A percentile compares a stretch with the other conserved stretches of the same genome.
phyloP scores from a whole-genome alignment of 1,140 invertebrate species.

The Drosophila erecta region DNA sequence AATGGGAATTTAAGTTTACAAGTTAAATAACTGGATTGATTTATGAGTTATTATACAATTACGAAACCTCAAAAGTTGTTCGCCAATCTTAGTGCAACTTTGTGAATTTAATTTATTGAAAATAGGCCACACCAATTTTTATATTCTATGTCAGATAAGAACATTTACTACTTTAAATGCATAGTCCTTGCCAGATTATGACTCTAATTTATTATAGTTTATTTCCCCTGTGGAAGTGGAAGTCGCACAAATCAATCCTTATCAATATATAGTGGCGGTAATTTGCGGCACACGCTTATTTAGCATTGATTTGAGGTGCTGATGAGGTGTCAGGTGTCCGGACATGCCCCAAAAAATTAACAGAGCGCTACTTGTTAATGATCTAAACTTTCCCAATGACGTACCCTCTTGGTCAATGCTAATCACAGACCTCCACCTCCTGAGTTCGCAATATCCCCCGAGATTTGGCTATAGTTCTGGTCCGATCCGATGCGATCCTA shows the following conservation, averaged over 20 bases:
- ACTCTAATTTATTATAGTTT: not conserved
- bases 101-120: too few species aligned
- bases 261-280: conserved; percentile 18
- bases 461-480: not conserved
- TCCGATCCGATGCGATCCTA: not conserved
- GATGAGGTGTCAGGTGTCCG: conserved; percentile 26
- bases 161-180: not conserved
- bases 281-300: conserved; percentile 45
- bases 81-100: too few species aligned
- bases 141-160: not conserved
- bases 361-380: conserved; percentile 11
- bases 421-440: conserved; percentile 3
- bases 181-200: not conserved
- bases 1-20: not conserved
- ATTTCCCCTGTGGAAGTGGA: conserved; percentile 7
- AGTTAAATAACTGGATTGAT: not conserved
- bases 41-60: not conserved
- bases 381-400: conserved; percentile 63
- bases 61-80: too few species aligned
- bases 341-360: conserved; percentile 46
- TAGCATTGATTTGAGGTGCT: conserved; percentile 48
- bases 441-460: not conserved
- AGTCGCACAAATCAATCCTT: conserved; percentile 17
- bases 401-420: conserved; percentile 9
- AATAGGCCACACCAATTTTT: too few species aligned